Evolutionary conservation across 2,113 vertebrate genomes (phyloP), one percentile per base, ranked within the genome.

Genomic region (Ifrita kowaldi): DNA sequence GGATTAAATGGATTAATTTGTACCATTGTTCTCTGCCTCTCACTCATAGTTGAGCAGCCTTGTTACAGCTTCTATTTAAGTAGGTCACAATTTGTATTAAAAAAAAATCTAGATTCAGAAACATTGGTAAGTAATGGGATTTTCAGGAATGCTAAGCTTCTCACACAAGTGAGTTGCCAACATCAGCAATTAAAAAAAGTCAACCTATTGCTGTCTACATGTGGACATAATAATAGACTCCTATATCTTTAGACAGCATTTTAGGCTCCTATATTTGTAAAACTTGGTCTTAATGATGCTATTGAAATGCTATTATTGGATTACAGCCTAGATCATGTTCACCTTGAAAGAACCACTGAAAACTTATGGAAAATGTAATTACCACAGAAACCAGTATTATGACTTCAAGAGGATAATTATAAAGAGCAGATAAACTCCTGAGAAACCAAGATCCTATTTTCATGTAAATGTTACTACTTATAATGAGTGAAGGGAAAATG

Each of bases 381-480:
- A 90, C 41, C 56, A 81, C 57, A 86, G 80, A 88, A 90, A 90
- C 16, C 37, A 76, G 73, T 35, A 80, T 84, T 88, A 93, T 86
- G 33, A 65, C 68, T 94, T 90, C 78, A 90, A 84, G 85, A 50
- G 39, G 26, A 76, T 92, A 90, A 94, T 94, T 93, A 82, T 37
- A 86, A 87, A 84, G 42, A 90, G 15, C 9, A 79, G 68, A 94
- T 67, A 82, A 96, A 90, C 42, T 95, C 73, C 47, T 73, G 41
- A 93, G 80, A 90, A 95, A 94, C 68, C 41, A 79, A 89, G n/a
- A 79, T 62, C 21, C 50, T 89, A 75, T 95, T 96, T 92, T 93
- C 46, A 91, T 96, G 85, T 89, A 96, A 93, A 92, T 96, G 71
- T 35, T 93, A 35, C 19, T 63, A 81, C 41, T 95, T 87, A 60